Percentiles rank a stretch among this genome's conserved stretches.
These are phyloP conservation scores for Lepidostoma basale DNA, from an alignment of 1,140 invertebrate species.

Conservation along the genomic window DNA sequence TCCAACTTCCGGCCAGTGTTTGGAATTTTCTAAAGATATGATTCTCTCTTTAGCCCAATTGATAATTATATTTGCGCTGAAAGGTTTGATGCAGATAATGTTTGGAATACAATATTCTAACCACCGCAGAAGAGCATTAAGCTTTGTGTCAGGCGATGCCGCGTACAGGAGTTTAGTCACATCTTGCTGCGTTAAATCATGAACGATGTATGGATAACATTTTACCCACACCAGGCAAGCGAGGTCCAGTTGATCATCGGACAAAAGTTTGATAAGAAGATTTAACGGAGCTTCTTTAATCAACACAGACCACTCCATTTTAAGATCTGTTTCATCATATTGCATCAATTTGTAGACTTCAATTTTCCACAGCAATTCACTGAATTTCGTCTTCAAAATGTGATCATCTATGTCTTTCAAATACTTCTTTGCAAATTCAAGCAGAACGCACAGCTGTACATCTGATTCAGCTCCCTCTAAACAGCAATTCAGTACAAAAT, in stretches of 20 bases:
- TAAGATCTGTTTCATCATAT: conserved; percentile 16
- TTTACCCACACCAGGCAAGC: conserved; percentile 40
- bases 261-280: conserved; percentile 37
- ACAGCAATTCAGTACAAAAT: conserved; percentile 39
- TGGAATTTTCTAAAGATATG: conserved; percentile 35
- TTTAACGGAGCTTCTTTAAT: conserved; percentile 23
- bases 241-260: conserved; percentile 35
- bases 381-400: conserved; percentile 25
- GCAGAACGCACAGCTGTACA: conserved; percentile 28
- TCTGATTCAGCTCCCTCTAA: conserved; percentile 35
- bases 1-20: conserved; percentile 44
- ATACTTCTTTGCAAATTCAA: conserved; percentile 37
- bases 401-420: conserved; percentile 16
- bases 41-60: conserved; percentile 41
- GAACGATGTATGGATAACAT: conserved; percentile 33
- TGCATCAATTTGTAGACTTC: conserved; percentile 35
- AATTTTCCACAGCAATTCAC: conserved; percentile 38
- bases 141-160: conserved; percentile 34
- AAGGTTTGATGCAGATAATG: conserved; percentile 28
- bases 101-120: conserved; percentile 43
- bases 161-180: conserved; percentile 32
- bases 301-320: conserved; percentile 33
- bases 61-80: conserved; percentile 31
- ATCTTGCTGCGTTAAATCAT: conserved; percentile 22
- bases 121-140: conserved; percentile 41